Evolutionary conservation across 2,797 vertebrate genomes (phyloP), one percentile per base, ranked within the genome.

Genomic region (Geotrypetes seraphini): DNA sequence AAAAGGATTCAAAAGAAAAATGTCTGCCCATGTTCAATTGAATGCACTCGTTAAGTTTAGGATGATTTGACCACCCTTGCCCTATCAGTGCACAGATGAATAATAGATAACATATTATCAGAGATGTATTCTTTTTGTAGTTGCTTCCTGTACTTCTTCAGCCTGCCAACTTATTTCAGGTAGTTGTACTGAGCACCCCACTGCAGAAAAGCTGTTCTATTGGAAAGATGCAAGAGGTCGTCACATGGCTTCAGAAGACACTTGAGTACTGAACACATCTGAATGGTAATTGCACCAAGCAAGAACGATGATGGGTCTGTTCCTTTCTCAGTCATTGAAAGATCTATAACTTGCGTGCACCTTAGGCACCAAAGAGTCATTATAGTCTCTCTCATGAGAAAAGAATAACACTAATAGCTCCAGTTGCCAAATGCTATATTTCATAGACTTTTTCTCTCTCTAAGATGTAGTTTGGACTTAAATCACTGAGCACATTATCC

Each of bases 401-500:
- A 45, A 33, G 3, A 25, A 21, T 11, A 33, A 41, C n/a, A 31
- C 21, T 26, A 31, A 20, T 42, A 43, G 39, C 34, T 39, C 19
- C 47, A 5, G 15, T 29, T 23, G 13, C 22, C 33, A 21, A 25
- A 28, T n/a, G 5, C 8, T 24, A 4, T 15, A 7, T 15, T 43
- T 28, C n/a, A 25, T 19, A 4, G 5, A n/a, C 12, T 23, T 29
- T 36, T 33, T 8, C 11, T 13, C 17, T 5, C 32, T 17, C 43
- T 39, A 20, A 22, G 36, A 12, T 5, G 7, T 0, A 2, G 29
- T 53, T 42, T 37, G 30, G 21, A 48, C 23, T 33, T 32, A 50
- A 54, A 33, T 15, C 25, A 25, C 26, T 36, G 26, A 45, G 41
- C 19, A 12, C 31, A 20, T 49, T 52, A 39, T 33, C 21, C 8